A percentile compares a stretch with the other conserved stretches of the same genome.
Conservation (phyloP, 2,797 vertebrate species). For the Anas acuta region DNA sequence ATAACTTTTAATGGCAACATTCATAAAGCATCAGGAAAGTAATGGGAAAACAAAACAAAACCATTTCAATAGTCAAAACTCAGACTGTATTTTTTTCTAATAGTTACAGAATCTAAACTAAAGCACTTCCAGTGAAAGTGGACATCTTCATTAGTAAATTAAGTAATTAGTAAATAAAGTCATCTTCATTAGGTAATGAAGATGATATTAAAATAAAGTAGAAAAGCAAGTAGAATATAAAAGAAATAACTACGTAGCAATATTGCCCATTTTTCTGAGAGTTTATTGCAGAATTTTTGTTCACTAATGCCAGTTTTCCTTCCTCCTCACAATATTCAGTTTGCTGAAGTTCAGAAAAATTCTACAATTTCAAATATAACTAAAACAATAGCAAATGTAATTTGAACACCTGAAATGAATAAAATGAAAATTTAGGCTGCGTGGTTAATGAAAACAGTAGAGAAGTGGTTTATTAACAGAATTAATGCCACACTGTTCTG, state of each 20-base stretch:
- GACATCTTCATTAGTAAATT: slow-evolving; percentile 51
- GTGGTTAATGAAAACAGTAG: slow-evolving; percentile 7
- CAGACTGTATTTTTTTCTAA: neutral
- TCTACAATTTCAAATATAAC: slow-evolving; percentile 62
- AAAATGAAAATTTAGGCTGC: neutral
- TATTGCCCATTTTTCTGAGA: slow-evolving; percentile 68
- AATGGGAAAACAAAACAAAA: slow-evolving; percentile 2
- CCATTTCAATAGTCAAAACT: neutral
- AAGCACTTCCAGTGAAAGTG: slow-evolving; percentile 19
- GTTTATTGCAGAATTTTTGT: slow-evolving; percentile 82
- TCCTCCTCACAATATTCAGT: slow-evolving; percentile 79
- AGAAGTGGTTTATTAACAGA: slow-evolving; percentile 29
- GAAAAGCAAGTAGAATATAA: slow-evolving; percentile 55
- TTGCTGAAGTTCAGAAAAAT: slow-evolving; percentile 65
- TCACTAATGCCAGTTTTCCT: slow-evolving; percentile 83
- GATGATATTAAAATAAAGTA: neutral
- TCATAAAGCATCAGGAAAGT: slow-evolving; percentile 21
- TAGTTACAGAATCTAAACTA: slow-evolving; percentile 42
- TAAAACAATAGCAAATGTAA: slow-evolving; percentile 36
- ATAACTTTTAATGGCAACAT: neutral
- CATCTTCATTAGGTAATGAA: slow-evolving; percentile 46
- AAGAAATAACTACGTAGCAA: neutral
- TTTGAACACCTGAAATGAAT: slow-evolving; percentile 47
- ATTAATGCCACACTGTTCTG: neutral
- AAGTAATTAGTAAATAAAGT: slow-evolving; percentile 27